A percentile compares a stretch with the other conserved stretches of the same genome.
phyloP scores from a whole-genome alignment of 2,888 invertebrate genomes.

The Siphlonurus alternatus region DNA sequence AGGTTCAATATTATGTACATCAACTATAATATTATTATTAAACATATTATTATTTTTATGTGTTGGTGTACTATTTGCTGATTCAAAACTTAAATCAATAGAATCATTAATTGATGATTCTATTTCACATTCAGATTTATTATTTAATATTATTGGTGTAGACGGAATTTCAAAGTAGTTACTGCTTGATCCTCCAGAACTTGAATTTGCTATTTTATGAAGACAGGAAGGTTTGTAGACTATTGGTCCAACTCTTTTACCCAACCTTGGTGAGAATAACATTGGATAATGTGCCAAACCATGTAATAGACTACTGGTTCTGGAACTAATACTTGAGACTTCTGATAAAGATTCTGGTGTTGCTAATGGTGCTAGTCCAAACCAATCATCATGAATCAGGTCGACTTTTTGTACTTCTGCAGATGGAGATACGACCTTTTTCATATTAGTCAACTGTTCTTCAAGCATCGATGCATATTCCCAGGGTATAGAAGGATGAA shows the following conservation, averaged over 20 bases:
- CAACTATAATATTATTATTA: not conserved
- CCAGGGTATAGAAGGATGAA: constrained; percentile 24
- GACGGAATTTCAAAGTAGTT: not conserved
- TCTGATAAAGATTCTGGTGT: constrained; percentile 70
- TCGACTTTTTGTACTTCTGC: constrained; percentile 25
- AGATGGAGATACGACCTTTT: not conserved
- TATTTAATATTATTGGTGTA: not conserved
- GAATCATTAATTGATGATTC: constrained; percentile 3
- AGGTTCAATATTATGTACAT: not conserved
- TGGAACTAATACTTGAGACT: constrained; percentile 57
- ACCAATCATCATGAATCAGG: constrained; percentile 44
- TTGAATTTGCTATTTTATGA: not conserved
- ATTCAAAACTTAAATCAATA: constrained; percentile 13
- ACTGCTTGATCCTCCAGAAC: not conserved
- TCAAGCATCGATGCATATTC: constrained; percentile 29
- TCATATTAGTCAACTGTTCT: constrained; percentile 13
- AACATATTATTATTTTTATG: not conserved
- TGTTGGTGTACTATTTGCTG: constrained; percentile 12
- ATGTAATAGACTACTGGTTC: constrained; percentile 34
- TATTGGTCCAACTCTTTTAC: constrained; percentile 3
- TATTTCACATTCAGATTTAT: not conserved
- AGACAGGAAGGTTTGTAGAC: constrained; percentile 3
- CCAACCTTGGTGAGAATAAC: constrained; percentile 4
- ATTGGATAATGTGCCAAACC: constrained; percentile 10
- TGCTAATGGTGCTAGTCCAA: constrained; percentile 57